phyloP scores from a whole-genome alignment of 2,888 invertebrate species.

The Slavum lentiscoides region DNA sequence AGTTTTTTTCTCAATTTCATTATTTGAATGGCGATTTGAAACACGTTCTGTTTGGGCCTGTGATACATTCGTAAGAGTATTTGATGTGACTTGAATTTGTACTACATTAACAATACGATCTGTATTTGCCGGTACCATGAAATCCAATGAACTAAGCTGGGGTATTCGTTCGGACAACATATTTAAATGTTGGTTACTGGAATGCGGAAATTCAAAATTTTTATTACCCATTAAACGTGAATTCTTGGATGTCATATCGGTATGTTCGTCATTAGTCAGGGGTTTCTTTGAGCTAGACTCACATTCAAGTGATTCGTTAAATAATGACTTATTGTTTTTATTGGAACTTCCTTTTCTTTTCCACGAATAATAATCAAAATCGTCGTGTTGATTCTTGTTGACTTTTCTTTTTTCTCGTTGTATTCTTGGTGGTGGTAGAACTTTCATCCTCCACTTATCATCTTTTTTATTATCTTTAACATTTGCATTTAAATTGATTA shows the following conservation, averaged over 20 bases:
- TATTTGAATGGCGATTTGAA: slow-evolving; percentile 32
- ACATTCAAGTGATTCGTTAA: not conserved
- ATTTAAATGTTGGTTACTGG: slow-evolving; percentile 26
- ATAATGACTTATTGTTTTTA: not conserved
- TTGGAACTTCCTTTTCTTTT: not conserved
- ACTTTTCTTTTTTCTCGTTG: slow-evolving; percentile 6
- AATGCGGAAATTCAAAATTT: not conserved
- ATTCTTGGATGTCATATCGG: not conserved
- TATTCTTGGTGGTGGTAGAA: not conserved
- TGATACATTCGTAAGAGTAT: slow-evolving; percentile 38
- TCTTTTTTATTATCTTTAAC: not conserved
- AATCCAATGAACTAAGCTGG: slow-evolving; percentile 66
- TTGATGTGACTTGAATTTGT: slow-evolving; percentile 61
- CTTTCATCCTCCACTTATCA: not conserved
- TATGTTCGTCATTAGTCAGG: not conserved
- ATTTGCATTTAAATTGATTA: not conserved
- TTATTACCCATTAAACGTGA: not conserved
- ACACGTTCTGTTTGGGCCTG: slow-evolving; percentile 35
- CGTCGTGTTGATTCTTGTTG: slow-evolving; percentile 19
- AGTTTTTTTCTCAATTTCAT: slow-evolving; percentile 23
- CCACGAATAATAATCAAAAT: slow-evolving; percentile 38
- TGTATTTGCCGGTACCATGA: slow-evolving; percentile 64
- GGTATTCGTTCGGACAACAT: slow-evolving; percentile 63
- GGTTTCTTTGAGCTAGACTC: not conserved
- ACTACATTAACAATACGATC: slow-evolving; percentile 66